Percentiles rank a stretch among this genome's conserved stretches.
phyloP scores from a whole-genome alignment of 2,797 vertebrate genomes.

The Hemibagrus guttatus region DNA sequence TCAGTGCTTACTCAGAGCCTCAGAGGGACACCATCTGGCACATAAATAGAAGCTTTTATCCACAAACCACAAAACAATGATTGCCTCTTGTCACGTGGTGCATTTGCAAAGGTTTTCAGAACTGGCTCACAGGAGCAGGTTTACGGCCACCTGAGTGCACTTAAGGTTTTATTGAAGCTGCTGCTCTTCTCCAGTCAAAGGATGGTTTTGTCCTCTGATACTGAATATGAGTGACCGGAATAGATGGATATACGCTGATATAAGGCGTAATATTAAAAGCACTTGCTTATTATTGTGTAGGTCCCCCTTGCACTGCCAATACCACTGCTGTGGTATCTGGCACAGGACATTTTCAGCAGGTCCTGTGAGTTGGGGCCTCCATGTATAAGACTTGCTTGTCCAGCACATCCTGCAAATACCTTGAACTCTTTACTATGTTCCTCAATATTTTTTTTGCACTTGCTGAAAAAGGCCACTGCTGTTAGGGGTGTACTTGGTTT shows the following conservation, averaged over 20 bases:
- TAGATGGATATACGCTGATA: neutral
- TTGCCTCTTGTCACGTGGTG: constrained; percentile 22
- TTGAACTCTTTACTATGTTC: no score
- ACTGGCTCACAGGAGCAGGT: constrained; percentile 39
- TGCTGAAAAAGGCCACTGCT: no score
- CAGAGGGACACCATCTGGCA: constrained; percentile 55
- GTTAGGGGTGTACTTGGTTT: no score
- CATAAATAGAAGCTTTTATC: constrained; percentile 58
- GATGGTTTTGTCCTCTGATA: constrained; percentile 13
- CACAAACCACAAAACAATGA: constrained; percentile 48
- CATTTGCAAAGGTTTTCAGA: constrained; percentile 32
- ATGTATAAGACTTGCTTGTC: no score
- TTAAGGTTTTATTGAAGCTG: constrained; percentile 35
- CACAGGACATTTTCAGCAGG: no score
- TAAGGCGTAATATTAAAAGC: no score
- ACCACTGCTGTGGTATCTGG: no score
- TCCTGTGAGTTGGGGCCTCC: no score
- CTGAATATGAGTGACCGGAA: constrained; percentile 22
- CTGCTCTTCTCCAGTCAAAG: constrained; percentile 8
- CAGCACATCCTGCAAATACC: no score
- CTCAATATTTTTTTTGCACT: no score
- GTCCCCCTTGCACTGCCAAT: no score
- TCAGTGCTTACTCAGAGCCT: constrained; percentile 43
- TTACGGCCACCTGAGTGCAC: constrained; percentile 37
- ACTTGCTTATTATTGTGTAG: no score